These are phyloP conservation scores for Hirundo rustica DNA, from an alignment of 2,797 vertebrate genomes.

Conservation along the genomic window DNA sequence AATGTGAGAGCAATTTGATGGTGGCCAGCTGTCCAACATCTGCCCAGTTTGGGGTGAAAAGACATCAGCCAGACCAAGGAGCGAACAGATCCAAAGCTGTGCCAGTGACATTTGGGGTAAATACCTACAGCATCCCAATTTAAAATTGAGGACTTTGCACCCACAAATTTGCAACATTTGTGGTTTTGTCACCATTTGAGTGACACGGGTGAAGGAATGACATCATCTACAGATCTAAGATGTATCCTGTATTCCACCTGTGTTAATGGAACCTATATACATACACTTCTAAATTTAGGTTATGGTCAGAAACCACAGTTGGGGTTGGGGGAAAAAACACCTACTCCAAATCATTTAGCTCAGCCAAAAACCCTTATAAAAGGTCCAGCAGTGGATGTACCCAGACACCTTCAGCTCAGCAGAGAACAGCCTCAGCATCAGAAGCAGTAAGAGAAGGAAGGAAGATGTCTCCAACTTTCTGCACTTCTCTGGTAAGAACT, in stretches of 20 bases:
- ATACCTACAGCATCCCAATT: not conserved
- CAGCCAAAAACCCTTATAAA: constrained; percentile 49
- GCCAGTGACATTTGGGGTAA: not conserved
- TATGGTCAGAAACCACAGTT: constrained; percentile 39
- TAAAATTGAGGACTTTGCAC: not conserved
- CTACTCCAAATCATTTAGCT: constrained; percentile 9
- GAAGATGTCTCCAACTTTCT: not conserved
- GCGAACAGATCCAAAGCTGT: not conserved
- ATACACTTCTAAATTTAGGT: not conserved
- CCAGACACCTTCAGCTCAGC: not conserved
- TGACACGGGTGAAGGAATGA: not conserved
- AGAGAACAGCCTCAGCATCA: not conserved
- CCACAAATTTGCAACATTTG: fast-evolving
- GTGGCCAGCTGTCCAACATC: not conserved
- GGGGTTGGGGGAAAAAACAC: not conserved
- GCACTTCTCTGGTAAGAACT: constrained; percentile 6
- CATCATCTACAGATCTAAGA: not conserved
- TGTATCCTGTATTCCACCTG: constrained; percentile 25
- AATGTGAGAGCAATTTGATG: not conserved
- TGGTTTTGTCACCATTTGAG: not conserved
- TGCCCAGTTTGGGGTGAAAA: not conserved
- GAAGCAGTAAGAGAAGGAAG: not conserved
- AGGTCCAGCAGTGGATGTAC: not conserved
- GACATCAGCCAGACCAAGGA: not conserved
- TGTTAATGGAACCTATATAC: constrained; percentile 13